Base-by-base conservation (phyloP, 30 jellyfish, hydroid and myxozoan genomes). In the Turritopsis dohrnii region DNA sequence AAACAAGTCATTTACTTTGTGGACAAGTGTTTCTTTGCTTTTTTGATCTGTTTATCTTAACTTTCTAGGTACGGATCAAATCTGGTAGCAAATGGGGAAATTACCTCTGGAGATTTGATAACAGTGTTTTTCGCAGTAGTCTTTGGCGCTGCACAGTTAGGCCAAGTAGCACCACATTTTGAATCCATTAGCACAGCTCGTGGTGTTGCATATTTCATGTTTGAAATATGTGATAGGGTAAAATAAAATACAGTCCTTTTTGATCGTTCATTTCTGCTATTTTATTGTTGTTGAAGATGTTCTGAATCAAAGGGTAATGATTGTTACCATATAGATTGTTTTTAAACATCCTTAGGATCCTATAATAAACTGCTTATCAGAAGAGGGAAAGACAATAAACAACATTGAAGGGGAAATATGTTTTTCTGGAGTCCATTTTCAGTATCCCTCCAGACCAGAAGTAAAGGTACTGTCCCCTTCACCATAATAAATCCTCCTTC, bases 111-210 rank as follows among this genome's bases (percentile, higher is more conserved):
- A 1, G 88, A 92, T 23, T 90, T 92, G 18, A 88, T 92, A 54
- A 93, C 88, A 29, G 98, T 92, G 1, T 92, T 92, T 82, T 92
- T 92, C 87, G 88, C 95, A 84, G 96, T 92, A 52, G 88, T 92
- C 96, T 76, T 88, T 53, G 98, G 98, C 18, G 98, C 96, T 25
- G 93, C 96, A 22, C 96, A 92, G 54, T 28, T 87, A 29, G 98
- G 98, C 0, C 98, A 92, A 41, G 90, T 90, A 1, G 98, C 96
- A 16, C 98, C 98, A 53, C 88, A 92, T 81, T 75, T 92, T 82
- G 98, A 92, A 79, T 96, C 98, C 25, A 72, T 92, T 66, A 89
- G 96, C 1, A 79, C 84, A n/a, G 90, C 98, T 25, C 88, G 96
- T 31, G 98, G 98, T 54, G 98, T 96, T 41, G 98, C 98, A 54